These are phyloP conservation scores for Amblyopsis rosae DNA, from an alignment of 2,113 vertebrate genomes.

Conservation along the genomic window DNA sequence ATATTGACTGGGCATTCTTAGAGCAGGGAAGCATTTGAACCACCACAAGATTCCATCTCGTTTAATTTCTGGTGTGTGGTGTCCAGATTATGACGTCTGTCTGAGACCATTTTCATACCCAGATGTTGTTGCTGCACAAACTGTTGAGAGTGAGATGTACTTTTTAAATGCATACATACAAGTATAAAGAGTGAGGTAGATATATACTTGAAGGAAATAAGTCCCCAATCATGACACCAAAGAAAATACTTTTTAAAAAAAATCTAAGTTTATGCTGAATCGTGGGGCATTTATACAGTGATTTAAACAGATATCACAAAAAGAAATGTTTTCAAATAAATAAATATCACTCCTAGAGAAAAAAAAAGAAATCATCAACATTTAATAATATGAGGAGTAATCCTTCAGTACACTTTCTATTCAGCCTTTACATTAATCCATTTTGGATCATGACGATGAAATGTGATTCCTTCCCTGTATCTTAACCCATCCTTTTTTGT, in stretches of 20 bases:
- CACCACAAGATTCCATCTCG: conserved; percentile 50
- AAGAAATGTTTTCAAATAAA: conserved; percentile 62
- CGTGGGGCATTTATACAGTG: conserved; percentile 78
- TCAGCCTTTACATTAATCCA: conserved; percentile 57
- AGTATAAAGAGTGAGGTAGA: conserved; percentile 78
- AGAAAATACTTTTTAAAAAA: conserved; percentile 63
- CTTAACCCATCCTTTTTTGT: conserved; percentile 62
- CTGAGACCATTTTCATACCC: conserved; percentile 25
- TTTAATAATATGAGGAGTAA: conserved; percentile 57
- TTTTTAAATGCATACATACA: conserved; percentile 55
- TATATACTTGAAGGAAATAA: conserved; percentile 65
- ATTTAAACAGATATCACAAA: conserved; percentile 76
- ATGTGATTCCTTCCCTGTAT: conserved; percentile 59
- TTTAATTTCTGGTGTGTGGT: conserved; percentile 43
- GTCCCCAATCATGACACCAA: conserved; percentile 72
- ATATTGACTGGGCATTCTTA: conserved; percentile 3
- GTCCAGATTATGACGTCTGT: conserved; percentile 48
- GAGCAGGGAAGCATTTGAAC: conserved; percentile 1
- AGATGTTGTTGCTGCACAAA: conserved; percentile 46
- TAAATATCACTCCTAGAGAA: conserved; percentile 73
- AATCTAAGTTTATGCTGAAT: conserved; percentile 73
- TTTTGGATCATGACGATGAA: conserved; percentile 53
- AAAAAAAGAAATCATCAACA: conserved; percentile 52
- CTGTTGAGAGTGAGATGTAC: conserved; percentile 65
- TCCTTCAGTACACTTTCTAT: conserved; percentile 64